phyloP scores from a whole-genome alignment of 2,797 vertebrate species.

The Rhabdomys pumilio region DNA sequence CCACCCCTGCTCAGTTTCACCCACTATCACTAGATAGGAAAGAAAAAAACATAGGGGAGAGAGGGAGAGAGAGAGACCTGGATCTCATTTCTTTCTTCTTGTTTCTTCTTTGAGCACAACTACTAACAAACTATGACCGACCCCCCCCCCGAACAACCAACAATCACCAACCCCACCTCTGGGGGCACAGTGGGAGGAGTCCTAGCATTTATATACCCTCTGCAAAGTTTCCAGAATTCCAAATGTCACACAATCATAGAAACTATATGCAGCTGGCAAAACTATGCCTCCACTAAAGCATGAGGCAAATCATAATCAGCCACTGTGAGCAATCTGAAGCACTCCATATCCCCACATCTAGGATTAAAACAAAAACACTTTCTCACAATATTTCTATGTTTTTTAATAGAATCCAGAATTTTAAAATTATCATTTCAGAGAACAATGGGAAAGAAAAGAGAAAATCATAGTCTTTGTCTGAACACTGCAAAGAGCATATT shows the following conservation, averaged over 20 bases:
- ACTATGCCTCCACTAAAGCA: background rate
- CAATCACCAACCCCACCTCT: background rate
- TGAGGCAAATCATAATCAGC: background rate
- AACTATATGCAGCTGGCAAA: background rate
- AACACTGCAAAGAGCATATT: background rate
- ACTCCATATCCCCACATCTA: background rate
- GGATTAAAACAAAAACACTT: background rate
- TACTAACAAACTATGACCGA: background rate
- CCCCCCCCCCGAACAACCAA: background rate
- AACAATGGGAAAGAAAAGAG: background rate
- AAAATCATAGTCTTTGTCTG: background rate
- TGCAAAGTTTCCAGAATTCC: background rate
- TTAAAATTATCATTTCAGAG: background rate
- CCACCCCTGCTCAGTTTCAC: background rate
- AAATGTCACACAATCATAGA: background rate
- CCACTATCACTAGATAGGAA: background rate
- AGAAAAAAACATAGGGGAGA: background rate
- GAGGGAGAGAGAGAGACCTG: background rate
- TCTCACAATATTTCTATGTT: background rate
- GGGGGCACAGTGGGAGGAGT: background rate
- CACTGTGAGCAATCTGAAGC: background rate
- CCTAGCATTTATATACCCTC: too few species aligned
- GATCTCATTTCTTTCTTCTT: background rate
- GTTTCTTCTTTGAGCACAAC: background rate
- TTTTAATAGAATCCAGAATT: background rate